Evolutionary conservation across 2,888 invertebrate species (phyloP).

Genomic region (Sarcophaga variegata): DNA sequence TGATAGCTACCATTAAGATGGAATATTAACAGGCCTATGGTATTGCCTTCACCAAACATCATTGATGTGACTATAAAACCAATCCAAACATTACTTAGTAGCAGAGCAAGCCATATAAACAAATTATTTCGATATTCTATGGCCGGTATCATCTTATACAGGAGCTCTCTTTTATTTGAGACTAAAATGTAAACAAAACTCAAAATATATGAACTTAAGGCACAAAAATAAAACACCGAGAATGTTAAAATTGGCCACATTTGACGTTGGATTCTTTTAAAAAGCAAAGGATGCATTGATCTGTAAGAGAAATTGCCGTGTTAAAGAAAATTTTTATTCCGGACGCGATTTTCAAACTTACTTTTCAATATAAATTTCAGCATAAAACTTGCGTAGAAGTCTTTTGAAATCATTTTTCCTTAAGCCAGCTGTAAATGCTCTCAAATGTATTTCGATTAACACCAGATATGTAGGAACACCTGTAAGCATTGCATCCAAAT

Average conservation of each 20-base stretch:
- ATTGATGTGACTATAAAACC: constrained; percentile 71
- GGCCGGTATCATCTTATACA: constrained; percentile 63
- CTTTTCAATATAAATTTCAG: constrained; percentile 74
- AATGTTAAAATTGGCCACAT: constrained; percentile 70
- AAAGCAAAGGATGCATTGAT: constrained; percentile 63
- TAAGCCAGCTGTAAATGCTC: constrained; percentile 73
- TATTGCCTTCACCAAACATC: constrained; percentile 74
- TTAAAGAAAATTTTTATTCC: neutral
- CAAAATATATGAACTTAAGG: constrained; percentile 68
- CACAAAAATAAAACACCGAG: constrained; percentile 70
- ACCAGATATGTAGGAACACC: constrained; percentile 75
- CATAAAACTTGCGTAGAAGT: constrained; percentile 73
- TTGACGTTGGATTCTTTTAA: constrained; percentile 68
- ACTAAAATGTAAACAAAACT: constrained; percentile 69
- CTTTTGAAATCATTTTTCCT: constrained; percentile 68
- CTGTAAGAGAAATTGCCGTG: constrained; percentile 22
- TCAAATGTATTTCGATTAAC: constrained; percentile 73
- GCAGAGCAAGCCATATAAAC: constrained; percentile 70
- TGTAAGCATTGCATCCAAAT: constrained; percentile 75
- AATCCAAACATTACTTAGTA: constrained; percentile 72
- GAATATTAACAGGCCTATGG: constrained; percentile 73
- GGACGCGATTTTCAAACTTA: constrained; percentile 24
- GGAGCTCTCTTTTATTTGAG: constrained; percentile 36
- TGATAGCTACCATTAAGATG: constrained; percentile 76
- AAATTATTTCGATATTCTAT: constrained; percentile 63